phyloP scores from a whole-genome alignment of 2,113 vertebrate species.

The Paracanthobrama guichenoti region DNA sequence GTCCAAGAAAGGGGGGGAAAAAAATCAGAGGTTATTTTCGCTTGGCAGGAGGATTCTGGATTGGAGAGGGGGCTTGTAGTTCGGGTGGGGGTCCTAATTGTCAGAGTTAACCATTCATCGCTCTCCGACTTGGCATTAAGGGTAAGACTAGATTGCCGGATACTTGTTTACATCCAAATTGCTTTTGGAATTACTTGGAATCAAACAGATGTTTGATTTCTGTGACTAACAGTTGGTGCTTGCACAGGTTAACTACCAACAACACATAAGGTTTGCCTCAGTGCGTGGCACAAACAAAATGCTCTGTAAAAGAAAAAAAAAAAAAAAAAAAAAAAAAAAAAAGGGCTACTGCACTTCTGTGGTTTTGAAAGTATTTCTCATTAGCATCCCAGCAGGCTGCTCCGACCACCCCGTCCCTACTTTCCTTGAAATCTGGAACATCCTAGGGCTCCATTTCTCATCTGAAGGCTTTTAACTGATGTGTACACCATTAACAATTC shows the following conservation, averaged over 20 bases:
- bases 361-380: conserved; percentile 70
- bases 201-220: not conserved
- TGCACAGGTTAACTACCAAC: conserved; percentile 23
- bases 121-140: conserved; percentile 22
- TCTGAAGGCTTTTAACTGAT: conserved; percentile 37
- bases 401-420: not conserved
- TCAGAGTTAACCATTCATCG: conserved; percentile 62
- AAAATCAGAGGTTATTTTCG: conserved; percentile 70
- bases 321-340: conserved; percentile 32
- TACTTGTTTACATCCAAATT: conserved; percentile 15
- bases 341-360: conserved; percentile 62
- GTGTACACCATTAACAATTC: conserved; percentile 42
- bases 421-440: not conserved
- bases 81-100: conserved; percentile 4
- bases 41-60: conserved; percentile 61
- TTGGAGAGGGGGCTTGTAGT: conserved; percentile 3
- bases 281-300: conserved; percentile 30
- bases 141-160: not conserved
- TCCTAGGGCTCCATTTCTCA: not conserved
- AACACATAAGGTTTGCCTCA: conserved; percentile 12
- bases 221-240: conserved; percentile 3
- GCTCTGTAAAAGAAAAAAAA: conserved; percentile 21
- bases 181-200: not conserved
- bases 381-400: conserved; percentile 8
- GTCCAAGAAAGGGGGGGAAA: conserved; percentile 67